Conservation (phyloP, 2,797 vertebrate species). For the Eulemur mongoz region DNA sequence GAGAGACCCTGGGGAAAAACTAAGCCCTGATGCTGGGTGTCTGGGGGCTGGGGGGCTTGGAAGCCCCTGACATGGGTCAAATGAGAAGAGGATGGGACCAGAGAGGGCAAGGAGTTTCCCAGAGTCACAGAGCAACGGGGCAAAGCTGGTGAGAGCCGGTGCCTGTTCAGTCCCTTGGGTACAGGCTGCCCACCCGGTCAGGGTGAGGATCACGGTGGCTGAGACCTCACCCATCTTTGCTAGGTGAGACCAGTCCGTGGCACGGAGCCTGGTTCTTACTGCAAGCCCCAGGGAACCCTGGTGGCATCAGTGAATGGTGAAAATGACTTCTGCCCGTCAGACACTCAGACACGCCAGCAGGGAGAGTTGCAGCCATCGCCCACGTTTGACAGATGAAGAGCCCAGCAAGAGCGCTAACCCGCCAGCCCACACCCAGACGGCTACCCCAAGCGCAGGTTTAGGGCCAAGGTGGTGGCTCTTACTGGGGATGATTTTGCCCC, state of each 20-base stretch:
- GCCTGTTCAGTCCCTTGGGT: background rate
- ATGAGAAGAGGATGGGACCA: background rate
- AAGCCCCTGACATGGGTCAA: background rate
- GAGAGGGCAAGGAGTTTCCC: background rate
- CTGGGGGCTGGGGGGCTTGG: background rate
- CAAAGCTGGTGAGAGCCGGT: accelerated
- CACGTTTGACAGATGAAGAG: background rate
- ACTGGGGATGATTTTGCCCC: background rate
- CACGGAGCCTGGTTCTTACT: accelerated
- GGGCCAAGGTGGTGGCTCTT: background rate
- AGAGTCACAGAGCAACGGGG: background rate
- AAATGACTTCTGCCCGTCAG: background rate
- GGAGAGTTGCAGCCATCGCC: background rate
- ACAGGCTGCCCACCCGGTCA: accelerated
- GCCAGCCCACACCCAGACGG: background rate
- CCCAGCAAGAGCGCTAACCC: background rate
- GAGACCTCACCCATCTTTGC: accelerated
- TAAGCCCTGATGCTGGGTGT: background rate
- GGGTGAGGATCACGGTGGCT: background rate
- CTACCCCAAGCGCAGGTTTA: no score
- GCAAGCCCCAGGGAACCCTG: background rate
- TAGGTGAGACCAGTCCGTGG: accelerated
- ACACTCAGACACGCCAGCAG: background rate
- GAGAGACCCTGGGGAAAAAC: no score
- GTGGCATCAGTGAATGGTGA: accelerated